Conservation (phyloP, 2,797 vertebrate genomes). For the Hephaestus fuliginosus region DNA sequence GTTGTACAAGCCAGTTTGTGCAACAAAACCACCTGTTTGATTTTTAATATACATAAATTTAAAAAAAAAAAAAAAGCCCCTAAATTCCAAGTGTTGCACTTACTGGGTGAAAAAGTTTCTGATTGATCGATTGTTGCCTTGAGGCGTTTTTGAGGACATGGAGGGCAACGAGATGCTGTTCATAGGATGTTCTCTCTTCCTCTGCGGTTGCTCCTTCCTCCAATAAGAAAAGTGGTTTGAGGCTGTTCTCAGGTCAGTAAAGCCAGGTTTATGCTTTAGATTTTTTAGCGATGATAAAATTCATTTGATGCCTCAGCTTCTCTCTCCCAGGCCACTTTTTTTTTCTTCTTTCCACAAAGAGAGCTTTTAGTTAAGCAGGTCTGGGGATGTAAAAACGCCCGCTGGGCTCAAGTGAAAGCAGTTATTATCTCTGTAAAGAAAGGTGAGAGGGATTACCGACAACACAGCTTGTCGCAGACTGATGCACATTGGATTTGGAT, state of each 20-base stretch:
- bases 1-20: not conserved
- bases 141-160: slow-evolving; percentile 58
- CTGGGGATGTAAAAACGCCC: not conserved
- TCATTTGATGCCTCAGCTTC: not conserved
- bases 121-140: slow-evolving; percentile 3
- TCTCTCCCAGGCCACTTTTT: not conserved
- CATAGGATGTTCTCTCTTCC: slow-evolving; percentile 46
- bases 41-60: not conserved
- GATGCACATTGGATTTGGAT: not conserved
- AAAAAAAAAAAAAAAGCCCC: too few relatives aligned
- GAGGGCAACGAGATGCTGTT: slow-evolving; percentile 37
- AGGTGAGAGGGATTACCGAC: not conserved
- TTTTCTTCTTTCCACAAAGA: not conserved
- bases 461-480: not conserved
- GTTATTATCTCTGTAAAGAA: not conserved
- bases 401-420: not conserved
- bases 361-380: not conserved
- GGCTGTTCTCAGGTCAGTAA: slow-evolving; percentile 56
- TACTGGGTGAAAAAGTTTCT: slow-evolving; percentile 20
- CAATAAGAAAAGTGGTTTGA: slow-evolving; percentile 56
- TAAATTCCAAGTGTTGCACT: not conserved
- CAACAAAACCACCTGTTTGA: not conserved
- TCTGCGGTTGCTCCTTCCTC: slow-evolving; percentile 66
- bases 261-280: slow-evolving; percentile 47
- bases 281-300: slow-evolving; percentile 3